Percentiles rank a stretch among this genome's conserved stretches.
phyloP scores from a whole-genome alignment of 1,140 invertebrate genomes.

The Argopecten irradians region DNA sequence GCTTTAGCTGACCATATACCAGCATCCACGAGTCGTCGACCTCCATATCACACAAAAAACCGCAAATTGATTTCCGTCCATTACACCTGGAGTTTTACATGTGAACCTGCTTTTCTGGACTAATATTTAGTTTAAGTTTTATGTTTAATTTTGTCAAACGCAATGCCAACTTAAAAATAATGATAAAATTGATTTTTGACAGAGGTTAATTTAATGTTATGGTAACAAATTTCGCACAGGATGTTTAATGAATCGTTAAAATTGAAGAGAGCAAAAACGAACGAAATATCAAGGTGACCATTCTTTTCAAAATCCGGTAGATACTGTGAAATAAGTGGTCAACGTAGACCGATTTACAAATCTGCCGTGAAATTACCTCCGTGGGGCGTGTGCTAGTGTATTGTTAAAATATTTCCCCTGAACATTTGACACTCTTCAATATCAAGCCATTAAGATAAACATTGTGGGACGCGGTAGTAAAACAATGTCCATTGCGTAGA shows the following conservation, averaged over 20 bases:
- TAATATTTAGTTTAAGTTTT: no score
- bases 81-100: neutral
- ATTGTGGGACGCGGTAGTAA: neutral
- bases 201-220: neutral
- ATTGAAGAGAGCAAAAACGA: neutral
- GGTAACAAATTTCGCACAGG: neutral
- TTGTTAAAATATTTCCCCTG: neutral
- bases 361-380: neutral
- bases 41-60: neutral
- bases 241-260: neutral
- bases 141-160: no score
- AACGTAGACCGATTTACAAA: neutral
- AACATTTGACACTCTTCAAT: neutral
- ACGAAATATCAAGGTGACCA: neutral
- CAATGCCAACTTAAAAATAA: no score
- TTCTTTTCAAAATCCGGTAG: neutral
- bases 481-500: neutral
- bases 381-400: neutral
- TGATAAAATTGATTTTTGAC: no score
- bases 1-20: neutral
- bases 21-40: neutral
- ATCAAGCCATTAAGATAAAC: neutral
- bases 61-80: neutral
- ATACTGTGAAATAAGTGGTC: neutral
- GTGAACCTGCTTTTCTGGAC: neutral